A percentile compares a stretch with the other conserved stretches of the same genome.
Conservation (phyloP, 2,113 vertebrate genomes). For the Piprites chloris region DNA sequence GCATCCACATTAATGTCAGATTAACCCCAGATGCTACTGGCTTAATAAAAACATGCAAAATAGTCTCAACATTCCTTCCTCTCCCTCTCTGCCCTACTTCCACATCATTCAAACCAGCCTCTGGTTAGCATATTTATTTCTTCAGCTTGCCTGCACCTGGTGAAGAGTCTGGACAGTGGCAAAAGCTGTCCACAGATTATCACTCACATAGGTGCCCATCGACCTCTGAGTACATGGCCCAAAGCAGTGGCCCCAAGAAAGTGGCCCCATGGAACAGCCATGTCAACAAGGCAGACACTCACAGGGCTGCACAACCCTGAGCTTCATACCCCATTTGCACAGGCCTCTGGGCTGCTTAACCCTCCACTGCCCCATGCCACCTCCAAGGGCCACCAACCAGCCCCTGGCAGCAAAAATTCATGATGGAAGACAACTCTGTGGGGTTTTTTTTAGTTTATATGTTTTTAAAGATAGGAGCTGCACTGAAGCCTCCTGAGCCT, state of each 20-base stretch:
- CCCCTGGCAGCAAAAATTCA: neutral
- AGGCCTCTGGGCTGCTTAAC: neutral
- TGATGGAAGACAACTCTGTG: neutral
- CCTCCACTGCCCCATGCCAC: neutral
- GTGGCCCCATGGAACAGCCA: neutral
- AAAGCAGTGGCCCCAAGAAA: neutral
- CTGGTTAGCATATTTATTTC: neutral
- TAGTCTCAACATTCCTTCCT: neutral
- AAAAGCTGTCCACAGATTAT: neutral
- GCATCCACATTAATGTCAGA: neutral
- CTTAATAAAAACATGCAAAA: neutral
- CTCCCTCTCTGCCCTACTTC: neutral
- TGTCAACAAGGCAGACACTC: fast-evolving
- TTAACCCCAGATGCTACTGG: neutral
- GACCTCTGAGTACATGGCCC: fast-evolving
- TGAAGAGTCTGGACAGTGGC: fast-evolving
- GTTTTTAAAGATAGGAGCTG: neutral
- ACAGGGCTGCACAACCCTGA: neutral
- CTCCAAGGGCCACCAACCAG: neutral
- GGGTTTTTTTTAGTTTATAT: fast-evolving
- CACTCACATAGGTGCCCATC: too few relatives aligned
- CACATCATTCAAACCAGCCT: neutral
- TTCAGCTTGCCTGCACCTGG: fast-evolving
- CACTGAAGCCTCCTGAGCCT: neutral
- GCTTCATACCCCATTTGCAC: neutral